Evolutionary conservation across 2,797 vertebrate genomes (phyloP).

Genomic region (Phataginus tricuspis): DNA sequence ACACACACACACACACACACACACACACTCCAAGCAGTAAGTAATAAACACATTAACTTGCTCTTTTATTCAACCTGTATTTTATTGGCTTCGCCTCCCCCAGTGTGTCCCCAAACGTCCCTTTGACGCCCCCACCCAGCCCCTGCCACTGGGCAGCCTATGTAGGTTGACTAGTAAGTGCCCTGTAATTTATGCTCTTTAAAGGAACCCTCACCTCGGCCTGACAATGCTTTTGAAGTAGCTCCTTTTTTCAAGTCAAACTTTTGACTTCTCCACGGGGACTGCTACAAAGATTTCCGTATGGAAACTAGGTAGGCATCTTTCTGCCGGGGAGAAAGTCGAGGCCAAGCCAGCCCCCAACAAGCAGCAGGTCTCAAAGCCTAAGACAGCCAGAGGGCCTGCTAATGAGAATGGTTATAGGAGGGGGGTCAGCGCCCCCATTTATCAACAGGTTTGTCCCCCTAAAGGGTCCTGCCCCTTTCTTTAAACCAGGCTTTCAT

Average conservation of each 20-base stretch:
- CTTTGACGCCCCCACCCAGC: background rate
- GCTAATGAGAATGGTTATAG: background rate
- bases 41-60: conserved; percentile 83
- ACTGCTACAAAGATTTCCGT: conserved; percentile 84
- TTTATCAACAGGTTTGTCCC: background rate
- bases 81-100: conserved; percentile 16
- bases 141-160: background rate
- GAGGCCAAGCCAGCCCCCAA: conserved; percentile 73
- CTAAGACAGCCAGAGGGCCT: background rate
- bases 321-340: conserved; percentile 65
- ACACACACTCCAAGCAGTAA: conserved; percentile 60
- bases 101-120: background rate
- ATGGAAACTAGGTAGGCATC: conserved; percentile 79
- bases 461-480: background rate
- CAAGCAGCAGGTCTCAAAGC: background rate
- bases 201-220: conserved; percentile 80
- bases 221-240: conserved; percentile 89
- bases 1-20: background rate
- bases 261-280: conserved; percentile 86
- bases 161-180: conserved; percentile 66
- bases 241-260: conserved; percentile 86
- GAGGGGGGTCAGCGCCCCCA: background rate
- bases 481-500: background rate
- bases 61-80: conserved; percentile 63
- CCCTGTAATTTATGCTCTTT: conserved; percentile 81